Conservation (phyloP, 2,888 invertebrate species). For the Eilema depressum region DNA sequence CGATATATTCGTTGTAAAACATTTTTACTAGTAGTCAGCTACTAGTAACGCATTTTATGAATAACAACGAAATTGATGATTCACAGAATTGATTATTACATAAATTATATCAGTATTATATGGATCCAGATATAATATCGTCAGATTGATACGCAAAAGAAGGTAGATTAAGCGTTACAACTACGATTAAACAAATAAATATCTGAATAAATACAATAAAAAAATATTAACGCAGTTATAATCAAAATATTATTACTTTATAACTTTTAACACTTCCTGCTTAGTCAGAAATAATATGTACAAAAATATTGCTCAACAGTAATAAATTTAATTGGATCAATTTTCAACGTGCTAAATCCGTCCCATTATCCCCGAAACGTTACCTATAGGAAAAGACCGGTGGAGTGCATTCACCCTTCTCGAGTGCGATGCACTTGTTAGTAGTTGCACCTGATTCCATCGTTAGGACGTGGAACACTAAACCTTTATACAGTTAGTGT, state of each 20-base stretch:
- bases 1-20: not conserved
- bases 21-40: not conserved
- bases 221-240: not conserved
- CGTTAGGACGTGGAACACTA: constrained; percentile 57
- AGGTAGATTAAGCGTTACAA: no score
- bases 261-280: not conserved
- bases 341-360: constrained; percentile 31
- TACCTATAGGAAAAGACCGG: constrained; percentile 56
- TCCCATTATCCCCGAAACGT: constrained; percentile 52
- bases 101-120: not conserved
- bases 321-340: not conserved
- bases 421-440: constrained; percentile 70
- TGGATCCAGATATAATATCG: not conserved
- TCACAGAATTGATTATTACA: not conserved
- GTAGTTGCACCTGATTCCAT: constrained; percentile 60
- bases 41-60: not conserved
- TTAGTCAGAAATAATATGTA: not conserved
- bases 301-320: not conserved
- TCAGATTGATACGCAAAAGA: not conserved
- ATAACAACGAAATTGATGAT: not conserved
- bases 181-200: not conserved
- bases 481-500: constrained; percentile 49
- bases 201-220: not conserved
- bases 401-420: constrained; percentile 64
- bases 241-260: constrained; percentile 1